Evolutionary conservation across 2,113 vertebrate species (phyloP).

Genomic region (Leptosomus discolor): DNA sequence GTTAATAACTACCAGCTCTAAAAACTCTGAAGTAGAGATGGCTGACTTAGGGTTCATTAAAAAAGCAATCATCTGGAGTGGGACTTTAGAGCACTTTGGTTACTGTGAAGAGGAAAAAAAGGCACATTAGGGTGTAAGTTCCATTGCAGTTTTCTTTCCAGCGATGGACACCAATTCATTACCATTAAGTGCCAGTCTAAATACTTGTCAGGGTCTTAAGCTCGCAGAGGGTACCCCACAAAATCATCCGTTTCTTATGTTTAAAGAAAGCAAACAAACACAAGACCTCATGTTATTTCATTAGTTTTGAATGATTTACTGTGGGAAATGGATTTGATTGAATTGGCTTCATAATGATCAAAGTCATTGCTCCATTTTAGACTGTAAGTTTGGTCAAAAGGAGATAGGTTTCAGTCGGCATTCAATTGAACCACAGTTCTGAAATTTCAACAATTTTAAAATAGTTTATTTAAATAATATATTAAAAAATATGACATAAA

Average conservation of each 20-base stretch:
- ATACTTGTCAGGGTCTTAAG: neutral
- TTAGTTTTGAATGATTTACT: neutral
- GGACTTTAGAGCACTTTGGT: neutral
- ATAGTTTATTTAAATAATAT: neutral
- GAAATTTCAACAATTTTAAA: neutral
- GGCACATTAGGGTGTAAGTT: neutral
- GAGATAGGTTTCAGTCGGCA: neutral
- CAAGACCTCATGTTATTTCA: neutral
- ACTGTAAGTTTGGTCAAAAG: neutral
- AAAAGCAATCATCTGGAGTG: slow-evolving; percentile 28
- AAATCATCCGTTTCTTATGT: neutral
- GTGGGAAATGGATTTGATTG: neutral
- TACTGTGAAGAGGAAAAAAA: neutral
- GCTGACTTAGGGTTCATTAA: slow-evolving; percentile 42
- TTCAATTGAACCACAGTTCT: neutral
- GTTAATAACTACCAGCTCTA: slow-evolving; percentile 38
- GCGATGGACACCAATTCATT: neutral
- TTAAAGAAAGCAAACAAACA: neutral
- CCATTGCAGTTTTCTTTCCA: neutral
- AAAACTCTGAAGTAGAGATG: slow-evolving; percentile 28
- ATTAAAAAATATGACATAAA: neutral
- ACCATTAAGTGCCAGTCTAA: neutral
- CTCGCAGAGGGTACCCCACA: neutral
- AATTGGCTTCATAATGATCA: neutral
- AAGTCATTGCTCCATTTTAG: neutral